Evolutionary conservation across 2,888 invertebrate species (phyloP), one percentile per base, ranked within the genome.

Genomic region (Blastobasis adustella): DNA sequence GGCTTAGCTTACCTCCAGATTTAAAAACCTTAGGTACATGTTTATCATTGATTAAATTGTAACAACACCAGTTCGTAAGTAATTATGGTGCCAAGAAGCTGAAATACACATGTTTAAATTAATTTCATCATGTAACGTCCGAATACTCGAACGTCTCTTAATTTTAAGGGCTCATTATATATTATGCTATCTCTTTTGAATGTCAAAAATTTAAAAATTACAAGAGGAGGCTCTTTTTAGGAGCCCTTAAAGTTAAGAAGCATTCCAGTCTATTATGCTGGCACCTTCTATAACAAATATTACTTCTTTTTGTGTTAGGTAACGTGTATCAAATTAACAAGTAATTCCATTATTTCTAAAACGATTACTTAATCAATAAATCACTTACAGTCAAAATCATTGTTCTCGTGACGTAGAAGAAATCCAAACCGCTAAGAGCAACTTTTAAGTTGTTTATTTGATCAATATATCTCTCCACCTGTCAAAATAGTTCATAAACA

Each of bases 351-450:
- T 1, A 2, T 9, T 8, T 40, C 6, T 9, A 40, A 40, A 40
- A 40, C 9, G 5, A 40, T 8, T 40, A 40, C 9, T 8, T 40
- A 6, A 52, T 10, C 54, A 50, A 36, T 37, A 6, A 23, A 48
- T 37, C 55, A 69, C 77, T 78, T 61, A 91, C 91, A 46, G 89
- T 90, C 58, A 92, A 76, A 47, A 91, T 79, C 73, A 90, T 90
- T 56, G 82, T 85, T 55, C 90, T 77, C 0, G 91, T 92, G 0
- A 92, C 79, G 52, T 86, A 78, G 61, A 90, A 92, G 61, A 92
- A 90, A 49, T 89, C 88, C 49, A 89, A 87, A 6, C 92, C 92
- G 42, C 91, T 91, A 52, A 93, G 68, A 6, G 91, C 91, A n/a
- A 91, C 84, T 42, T 89, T 90, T 43, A 89, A 82, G 42, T 89